A percentile compares a stretch with the other conserved stretches of the same genome.
Conservation (phyloP, 2,888 invertebrate species). For the Agrochola lota region DNA sequence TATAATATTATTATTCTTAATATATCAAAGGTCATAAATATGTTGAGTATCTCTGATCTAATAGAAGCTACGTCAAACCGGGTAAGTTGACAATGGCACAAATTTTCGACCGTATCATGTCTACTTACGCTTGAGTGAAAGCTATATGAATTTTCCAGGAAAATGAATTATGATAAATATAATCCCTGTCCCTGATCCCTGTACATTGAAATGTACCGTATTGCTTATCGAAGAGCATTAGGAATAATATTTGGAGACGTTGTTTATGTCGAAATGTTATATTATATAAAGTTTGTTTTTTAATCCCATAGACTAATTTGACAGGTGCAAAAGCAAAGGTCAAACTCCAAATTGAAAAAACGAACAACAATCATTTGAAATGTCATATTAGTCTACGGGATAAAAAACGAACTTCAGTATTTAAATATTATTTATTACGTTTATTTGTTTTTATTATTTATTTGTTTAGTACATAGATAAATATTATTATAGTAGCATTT, state of each 20-base stretch:
- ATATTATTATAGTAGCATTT: background rate
- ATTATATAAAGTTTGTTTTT: too few species aligned
- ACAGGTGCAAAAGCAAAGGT: too few species aligned
- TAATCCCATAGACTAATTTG: too few species aligned
- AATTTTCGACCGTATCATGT: slow-evolving; percentile 26
- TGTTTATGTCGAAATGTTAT: background rate
- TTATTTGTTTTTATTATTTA: too few species aligned
- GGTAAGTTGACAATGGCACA: slow-evolving; percentile 10
- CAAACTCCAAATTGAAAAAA: too few species aligned
- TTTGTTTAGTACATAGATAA: too few species aligned
- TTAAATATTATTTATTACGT: too few species aligned
- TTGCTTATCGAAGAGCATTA: slow-evolving; percentile 21
- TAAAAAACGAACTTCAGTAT: too few species aligned
- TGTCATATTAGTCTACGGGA: too few species aligned
- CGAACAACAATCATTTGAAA: too few species aligned
- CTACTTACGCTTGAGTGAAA: slow-evolving; percentile 20
- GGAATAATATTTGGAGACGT: slow-evolving; percentile 1
- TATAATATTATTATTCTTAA: slow-evolving; percentile 24
- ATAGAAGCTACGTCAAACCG: slow-evolving; percentile 22
- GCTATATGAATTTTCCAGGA: slow-evolving; percentile 27
- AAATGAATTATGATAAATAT: slow-evolving; percentile 35
- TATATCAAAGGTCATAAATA: slow-evolving; percentile 24
- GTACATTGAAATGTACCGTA: slow-evolving; percentile 42
- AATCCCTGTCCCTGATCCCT: too few species aligned
- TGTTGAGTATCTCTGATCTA: slow-evolving; percentile 31